Conservation (phyloP, 1,140 invertebrate genomes). For the Drosophila nigrodunni region DNA sequence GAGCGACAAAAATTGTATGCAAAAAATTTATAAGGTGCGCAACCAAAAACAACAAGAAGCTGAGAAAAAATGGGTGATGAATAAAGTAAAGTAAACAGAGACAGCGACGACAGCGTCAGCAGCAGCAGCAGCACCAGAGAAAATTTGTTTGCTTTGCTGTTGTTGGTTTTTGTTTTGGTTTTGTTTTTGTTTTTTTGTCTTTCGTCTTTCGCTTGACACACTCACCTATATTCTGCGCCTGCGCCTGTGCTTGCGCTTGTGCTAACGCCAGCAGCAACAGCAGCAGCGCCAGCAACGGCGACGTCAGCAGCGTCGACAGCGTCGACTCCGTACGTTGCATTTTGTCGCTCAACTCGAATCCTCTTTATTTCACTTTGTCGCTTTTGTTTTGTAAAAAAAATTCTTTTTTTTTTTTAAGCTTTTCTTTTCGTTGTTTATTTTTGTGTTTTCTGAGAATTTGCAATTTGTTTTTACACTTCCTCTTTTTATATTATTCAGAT, state of each 20-base stretch:
- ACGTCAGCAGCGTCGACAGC: slow-evolving; percentile 3
- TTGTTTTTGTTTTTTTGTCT: slow-evolving; percentile 43
- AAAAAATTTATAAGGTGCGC: slow-evolving; percentile 56
- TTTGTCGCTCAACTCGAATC: slow-evolving; percentile 46
- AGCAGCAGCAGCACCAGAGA: slow-evolving; percentile 57
- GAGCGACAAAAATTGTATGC: slow-evolving; percentile 45
- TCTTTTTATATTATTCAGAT: slow-evolving; percentile 31
- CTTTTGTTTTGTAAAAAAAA: slow-evolving; percentile 12
- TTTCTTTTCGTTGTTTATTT: slow-evolving; percentile 8
- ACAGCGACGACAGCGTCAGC: slow-evolving; percentile 15
- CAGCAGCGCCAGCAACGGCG: slow-evolving; percentile 38
- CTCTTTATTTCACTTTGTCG: slow-evolving; percentile 5
- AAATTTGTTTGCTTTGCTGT: slow-evolving; percentile 66
- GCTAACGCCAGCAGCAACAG: slow-evolving; percentile 47
- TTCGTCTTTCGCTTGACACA: slow-evolving; percentile 77
- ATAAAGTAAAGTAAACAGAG: slow-evolving; percentile 25
- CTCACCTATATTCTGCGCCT: slow-evolving; percentile 82
- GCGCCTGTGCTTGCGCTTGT: slow-evolving; percentile 43
- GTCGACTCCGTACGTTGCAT: slow-evolving; percentile 59
- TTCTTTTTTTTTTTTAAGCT: neutral
- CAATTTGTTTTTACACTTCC: slow-evolving; percentile 49
- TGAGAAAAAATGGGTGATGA: slow-evolving; percentile 22
- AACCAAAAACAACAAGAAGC: slow-evolving; percentile 26
- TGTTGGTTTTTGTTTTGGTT: slow-evolving; percentile 18
- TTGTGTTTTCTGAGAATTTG: slow-evolving; percentile 31